These are phyloP conservation scores for Platalea minor DNA, from an alignment of 2,797 vertebrate genomes.

Conservation along the genomic window DNA sequence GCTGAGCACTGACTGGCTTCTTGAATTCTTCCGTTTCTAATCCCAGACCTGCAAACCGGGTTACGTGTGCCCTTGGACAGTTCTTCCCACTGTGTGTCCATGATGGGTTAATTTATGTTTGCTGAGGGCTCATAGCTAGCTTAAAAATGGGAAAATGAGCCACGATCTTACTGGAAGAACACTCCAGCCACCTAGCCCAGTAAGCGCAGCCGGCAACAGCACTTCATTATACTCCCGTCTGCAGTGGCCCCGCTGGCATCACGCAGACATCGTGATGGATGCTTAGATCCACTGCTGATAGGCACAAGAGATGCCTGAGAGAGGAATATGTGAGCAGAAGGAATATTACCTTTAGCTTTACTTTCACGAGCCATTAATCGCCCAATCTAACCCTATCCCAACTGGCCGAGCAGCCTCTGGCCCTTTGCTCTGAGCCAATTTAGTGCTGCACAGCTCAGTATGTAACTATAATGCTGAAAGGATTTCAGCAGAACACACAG, in stretches of 20 bases:
- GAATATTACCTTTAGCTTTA: neutral
- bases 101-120: neutral
- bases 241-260: neutral
- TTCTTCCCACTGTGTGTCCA: neutral
- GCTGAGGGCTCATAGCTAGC: neutral
- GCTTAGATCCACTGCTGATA: neutral
- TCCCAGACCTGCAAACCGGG: neutral
- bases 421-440: neutral
- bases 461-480: neutral
- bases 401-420: neutral
- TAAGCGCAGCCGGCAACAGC: neutral
- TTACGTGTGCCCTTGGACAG: neutral
- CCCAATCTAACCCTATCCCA: neutral
- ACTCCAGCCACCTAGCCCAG: neutral
- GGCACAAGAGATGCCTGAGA: neutral
- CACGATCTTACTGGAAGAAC: neutral
- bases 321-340: neutral
- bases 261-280: neutral
- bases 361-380: neutral
- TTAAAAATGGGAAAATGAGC: neutral
- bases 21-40: neutral
- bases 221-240: fast-evolving
- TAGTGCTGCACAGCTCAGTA: neutral
- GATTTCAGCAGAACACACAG: neutral
- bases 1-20: neutral